Conservation (phyloP, 2,888 invertebrate species). For the Acanthosepion esculentum region DNA sequence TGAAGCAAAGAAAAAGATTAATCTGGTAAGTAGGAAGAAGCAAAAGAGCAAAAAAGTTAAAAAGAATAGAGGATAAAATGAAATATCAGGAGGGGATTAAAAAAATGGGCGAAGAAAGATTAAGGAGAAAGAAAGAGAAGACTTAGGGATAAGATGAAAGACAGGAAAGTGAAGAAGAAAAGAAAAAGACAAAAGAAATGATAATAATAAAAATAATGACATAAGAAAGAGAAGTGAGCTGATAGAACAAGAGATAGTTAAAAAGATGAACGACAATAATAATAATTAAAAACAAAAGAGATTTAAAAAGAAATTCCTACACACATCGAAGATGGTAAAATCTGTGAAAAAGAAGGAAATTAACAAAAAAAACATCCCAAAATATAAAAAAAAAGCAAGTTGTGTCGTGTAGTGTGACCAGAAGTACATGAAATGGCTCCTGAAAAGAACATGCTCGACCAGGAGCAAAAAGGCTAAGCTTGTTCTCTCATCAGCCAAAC, state of each 20-base stretch:
- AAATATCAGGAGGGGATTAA: too few species aligned
- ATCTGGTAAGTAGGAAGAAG: not conserved
- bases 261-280: too few species aligned
- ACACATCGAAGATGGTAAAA: not conserved
- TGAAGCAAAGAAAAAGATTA: not conserved
- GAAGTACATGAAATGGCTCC: conserved; percentile 23
- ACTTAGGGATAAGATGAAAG: too few species aligned
- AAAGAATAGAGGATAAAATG: not conserved
- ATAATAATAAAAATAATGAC: not conserved
- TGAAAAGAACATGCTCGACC: not conserved
- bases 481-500: not conserved
- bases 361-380: not conserved
- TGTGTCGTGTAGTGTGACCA: not conserved
- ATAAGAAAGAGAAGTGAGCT: not conserved
- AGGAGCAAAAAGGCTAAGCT: not conserved
- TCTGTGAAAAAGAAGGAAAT: not conserved
- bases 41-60: not conserved
- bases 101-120: too few species aligned
- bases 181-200: not conserved
- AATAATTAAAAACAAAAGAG: too few species aligned
- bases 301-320: not conserved
- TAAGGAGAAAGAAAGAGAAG: too few species aligned
- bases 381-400: not conserved
- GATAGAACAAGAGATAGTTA: too few species aligned
- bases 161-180: not conserved